These are phyloP conservation scores for Mylabris sibirica DNA, from an alignment of 2,888 invertebrate species.

Conservation along the genomic window DNA sequence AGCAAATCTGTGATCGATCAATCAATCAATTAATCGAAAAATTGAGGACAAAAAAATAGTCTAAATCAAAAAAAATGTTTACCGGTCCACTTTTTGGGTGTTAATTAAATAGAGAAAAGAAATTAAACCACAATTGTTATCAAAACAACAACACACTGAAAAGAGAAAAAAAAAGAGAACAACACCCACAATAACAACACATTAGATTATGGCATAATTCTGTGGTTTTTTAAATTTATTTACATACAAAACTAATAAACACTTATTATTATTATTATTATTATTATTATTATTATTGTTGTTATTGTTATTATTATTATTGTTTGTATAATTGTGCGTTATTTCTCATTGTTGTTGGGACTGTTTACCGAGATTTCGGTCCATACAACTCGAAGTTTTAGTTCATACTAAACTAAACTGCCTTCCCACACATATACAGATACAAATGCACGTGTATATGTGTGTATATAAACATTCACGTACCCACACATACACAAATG, in stretches of 20 bases:
- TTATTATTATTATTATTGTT: not conserved
- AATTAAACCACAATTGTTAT: not conserved
- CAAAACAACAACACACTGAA: not conserved
- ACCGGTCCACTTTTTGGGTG: no score
- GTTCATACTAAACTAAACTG: slow-evolving; percentile 39
- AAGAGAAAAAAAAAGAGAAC: not conserved
- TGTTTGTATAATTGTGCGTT: not conserved
- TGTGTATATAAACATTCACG: slow-evolving; percentile 3
- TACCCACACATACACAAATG: not conserved
- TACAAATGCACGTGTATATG: slow-evolving; percentile 9
- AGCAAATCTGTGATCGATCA: not conserved
- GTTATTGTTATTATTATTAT: not conserved
- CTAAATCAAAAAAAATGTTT: not conserved
- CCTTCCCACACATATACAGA: slow-evolving; percentile 42
- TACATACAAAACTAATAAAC: not conserved
- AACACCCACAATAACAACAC: slow-evolving; percentile 9
- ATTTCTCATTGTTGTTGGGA: slow-evolving; percentile 11
- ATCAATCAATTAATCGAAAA: not conserved
- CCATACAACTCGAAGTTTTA: slow-evolving; percentile 43
- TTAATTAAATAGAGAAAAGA: not conserved
- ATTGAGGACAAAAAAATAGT: not conserved
- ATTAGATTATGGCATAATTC: slow-evolving; percentile 15
- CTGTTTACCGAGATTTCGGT: slow-evolving; percentile 35
- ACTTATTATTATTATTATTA: not conserved
- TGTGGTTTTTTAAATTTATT: slow-evolving; percentile 3